These are phyloP conservation scores for Catamblyrhynchus diadema DNA, from an alignment of 2,797 vertebrate species.

Conservation along the genomic window DNA sequence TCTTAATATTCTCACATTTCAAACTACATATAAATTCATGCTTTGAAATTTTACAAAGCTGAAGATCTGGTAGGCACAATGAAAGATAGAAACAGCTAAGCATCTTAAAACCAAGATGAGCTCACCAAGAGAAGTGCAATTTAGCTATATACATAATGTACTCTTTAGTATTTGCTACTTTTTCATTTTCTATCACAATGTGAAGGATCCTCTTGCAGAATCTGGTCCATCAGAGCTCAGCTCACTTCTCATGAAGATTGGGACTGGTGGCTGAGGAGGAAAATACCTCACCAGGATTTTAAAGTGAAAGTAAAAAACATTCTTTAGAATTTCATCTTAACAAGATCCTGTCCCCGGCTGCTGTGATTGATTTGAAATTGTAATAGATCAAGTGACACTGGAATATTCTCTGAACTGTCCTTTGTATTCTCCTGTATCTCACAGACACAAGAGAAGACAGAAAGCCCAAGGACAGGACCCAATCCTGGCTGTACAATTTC, in stretches of 20 bases:
- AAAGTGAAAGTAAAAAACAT: not conserved
- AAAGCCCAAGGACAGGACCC: not conserved
- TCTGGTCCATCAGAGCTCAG: not conserved
- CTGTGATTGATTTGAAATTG: not conserved
- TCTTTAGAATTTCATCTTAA: not conserved
- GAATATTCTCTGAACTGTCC: not conserved
- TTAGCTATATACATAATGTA: slow-evolving; percentile 17
- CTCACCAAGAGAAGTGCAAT: slow-evolving; percentile 25
- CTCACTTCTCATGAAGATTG: not conserved
- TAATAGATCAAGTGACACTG: not conserved
- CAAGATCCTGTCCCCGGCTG: not conserved
- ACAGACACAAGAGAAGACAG: not conserved
- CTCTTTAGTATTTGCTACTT: not conserved
- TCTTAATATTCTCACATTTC: slow-evolving; percentile 1
- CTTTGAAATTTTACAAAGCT: slow-evolving; percentile 32
- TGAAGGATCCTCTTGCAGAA: not conserved
- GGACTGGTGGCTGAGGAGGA: not conserved
- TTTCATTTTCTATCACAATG: not conserved
- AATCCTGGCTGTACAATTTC: not conserved
- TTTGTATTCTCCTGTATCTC: not conserved
- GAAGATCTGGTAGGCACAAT: slow-evolving; percentile 31
- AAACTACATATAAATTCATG: slow-evolving; percentile 48
- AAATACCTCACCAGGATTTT: not conserved
- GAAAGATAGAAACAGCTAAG: slow-evolving; percentile 29
- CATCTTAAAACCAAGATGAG: slow-evolving; percentile 30